Percentiles rank a stretch among this genome's conserved stretches.
Evolutionary conservation across 2,888 invertebrate species (phyloP).

Genomic region (Pantelozetes paolii): DNA sequence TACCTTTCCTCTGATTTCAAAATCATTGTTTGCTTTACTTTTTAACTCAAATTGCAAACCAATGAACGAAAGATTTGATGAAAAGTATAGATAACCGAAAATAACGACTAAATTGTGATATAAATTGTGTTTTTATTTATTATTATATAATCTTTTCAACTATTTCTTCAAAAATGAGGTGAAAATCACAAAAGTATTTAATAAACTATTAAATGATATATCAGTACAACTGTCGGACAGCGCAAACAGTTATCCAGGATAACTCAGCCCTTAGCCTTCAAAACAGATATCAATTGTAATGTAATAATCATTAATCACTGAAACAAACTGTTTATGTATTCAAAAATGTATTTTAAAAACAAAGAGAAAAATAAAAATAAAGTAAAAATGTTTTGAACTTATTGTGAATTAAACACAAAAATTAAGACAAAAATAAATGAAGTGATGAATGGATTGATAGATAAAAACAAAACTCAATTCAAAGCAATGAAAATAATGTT

Average conservation of each 20-base stretch:
- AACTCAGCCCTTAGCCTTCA: too few species aligned
- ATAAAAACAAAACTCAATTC: conserved; percentile 4
- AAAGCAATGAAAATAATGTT: conserved; percentile 29
- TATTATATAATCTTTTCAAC: background rate
- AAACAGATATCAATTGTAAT: background rate
- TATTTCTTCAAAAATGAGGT: conserved; percentile 2
- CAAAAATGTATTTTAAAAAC: too few species aligned
- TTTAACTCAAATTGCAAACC: too few species aligned
- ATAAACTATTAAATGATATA: background rate
- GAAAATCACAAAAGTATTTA: background rate
- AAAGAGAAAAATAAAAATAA: too few species aligned
- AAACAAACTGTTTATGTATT: background rate
- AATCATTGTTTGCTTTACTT: too few species aligned
- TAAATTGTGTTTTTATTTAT: background rate
- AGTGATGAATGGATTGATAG: background rate
- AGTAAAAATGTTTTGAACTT: background rate
- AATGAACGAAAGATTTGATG: too few species aligned
- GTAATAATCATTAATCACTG: too few species aligned
- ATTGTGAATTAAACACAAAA: background rate
- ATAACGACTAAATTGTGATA: too few species aligned
- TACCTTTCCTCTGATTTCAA: too few species aligned
- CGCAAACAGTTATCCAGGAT: too few species aligned
- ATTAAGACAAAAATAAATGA: background rate
- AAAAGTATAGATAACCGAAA: too few species aligned
- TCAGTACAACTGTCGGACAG: background rate